These are phyloP conservation scores for Eudyptes chrysolophus DNA, from an alignment of 2,113 vertebrate genomes.

Conservation along the genomic window DNA sequence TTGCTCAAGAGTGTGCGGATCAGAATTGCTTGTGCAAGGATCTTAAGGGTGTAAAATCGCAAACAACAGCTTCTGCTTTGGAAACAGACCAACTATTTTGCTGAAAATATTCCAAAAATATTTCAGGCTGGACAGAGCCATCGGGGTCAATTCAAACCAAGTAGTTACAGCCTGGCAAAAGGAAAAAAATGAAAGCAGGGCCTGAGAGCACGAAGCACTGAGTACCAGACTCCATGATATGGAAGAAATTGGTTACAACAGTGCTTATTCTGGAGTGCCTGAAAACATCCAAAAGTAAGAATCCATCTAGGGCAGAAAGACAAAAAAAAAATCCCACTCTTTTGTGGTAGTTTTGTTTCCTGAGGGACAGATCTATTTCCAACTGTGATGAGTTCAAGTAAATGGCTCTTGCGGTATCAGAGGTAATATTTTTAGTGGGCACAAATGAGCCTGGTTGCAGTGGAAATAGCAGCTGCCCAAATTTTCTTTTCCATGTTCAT, in stretches of 20 bases:
- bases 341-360: not conserved
- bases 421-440: not conserved
- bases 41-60: not conserved
- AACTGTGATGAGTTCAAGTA: not conserved
- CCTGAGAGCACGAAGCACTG: not conserved
- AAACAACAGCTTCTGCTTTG: not conserved
- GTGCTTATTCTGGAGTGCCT: not conserved
- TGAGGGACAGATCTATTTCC: not conserved
- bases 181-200: not conserved
- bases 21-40: not conserved
- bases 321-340: accelerated
- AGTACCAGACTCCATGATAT: not conserved
- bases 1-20: not conserved
- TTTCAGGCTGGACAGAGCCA: not conserved
- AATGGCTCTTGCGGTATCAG: not conserved
- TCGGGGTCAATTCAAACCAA: not conserved
- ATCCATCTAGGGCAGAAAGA: not conserved
- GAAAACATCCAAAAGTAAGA: not conserved
- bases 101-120: not conserved
- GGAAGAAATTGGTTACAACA: not conserved
- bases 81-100: not conserved
- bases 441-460: not conserved
- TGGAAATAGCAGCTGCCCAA: not conserved
- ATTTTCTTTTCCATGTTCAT: not conserved
- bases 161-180: not conserved